These are phyloP conservation scores for Columbina picui DNA, from an alignment of 2,113 vertebrate genomes.

Conservation along the genomic window DNA sequence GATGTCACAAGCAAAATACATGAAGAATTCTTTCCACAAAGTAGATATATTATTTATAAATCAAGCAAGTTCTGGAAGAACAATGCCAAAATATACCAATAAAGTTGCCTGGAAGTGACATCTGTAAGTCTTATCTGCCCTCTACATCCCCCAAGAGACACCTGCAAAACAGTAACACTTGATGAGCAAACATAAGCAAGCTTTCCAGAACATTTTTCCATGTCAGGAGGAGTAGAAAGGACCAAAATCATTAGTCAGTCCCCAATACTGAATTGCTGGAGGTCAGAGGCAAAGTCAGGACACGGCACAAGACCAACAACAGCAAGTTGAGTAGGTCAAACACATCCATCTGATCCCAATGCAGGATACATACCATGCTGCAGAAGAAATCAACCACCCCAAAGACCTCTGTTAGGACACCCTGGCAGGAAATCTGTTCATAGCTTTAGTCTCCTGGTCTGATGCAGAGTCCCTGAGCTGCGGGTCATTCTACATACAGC, in stretches of 20 bases:
- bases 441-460: accelerated
- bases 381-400: background rate
- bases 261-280: background rate
- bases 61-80: background rate
- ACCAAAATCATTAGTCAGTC: background rate
- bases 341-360: background rate
- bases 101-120: background rate
- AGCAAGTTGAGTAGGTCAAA: background rate
- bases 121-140: background rate
- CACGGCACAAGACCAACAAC: background rate
- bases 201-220: background rate
- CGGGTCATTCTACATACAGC: background rate
- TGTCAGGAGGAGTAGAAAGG: background rate
- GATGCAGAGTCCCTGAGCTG: background rate
- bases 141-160: background rate
- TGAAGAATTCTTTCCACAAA: background rate
- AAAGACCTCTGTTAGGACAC: background rate
- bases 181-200: background rate
- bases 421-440: background rate
- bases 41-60: background rate
- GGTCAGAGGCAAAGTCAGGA: background rate
- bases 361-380: accelerated
- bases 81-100: background rate
- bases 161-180: accelerated
- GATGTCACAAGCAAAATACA: background rate